Conservation (phyloP, 2,888 invertebrate species). For the Temnothorax ravouxi region DNA sequence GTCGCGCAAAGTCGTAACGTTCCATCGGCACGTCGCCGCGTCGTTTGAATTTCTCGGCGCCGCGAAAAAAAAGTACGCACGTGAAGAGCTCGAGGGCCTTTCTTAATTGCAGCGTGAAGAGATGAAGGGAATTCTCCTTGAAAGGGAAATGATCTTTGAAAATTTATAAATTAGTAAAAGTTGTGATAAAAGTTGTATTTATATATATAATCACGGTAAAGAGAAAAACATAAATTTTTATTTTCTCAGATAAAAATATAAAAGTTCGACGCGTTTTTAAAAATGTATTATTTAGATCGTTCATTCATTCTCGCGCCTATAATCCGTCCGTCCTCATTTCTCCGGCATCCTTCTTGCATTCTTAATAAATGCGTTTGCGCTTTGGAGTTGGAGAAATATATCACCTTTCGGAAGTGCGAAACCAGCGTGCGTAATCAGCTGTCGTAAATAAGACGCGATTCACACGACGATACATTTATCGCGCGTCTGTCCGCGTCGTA, state of each 20-base stretch:
- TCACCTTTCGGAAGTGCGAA: conserved; percentile 24
- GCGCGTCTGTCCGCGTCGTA: conserved; percentile 58
- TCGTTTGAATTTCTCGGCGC: conserved; percentile 38
- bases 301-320: background rate
- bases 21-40: conserved; percentile 40
- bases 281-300: background rate
- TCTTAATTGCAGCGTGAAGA: conserved; percentile 18
- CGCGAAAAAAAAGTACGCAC: conserved; percentile 23
- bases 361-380: background rate
- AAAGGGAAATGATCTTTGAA: background rate
- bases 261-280: background rate
- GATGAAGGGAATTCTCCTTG: background rate
- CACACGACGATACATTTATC: conserved; percentile 60
- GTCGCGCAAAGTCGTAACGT: conserved; percentile 53
- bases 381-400: conserved; percentile 3
- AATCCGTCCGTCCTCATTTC: no score
- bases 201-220: background rate
- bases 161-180: background rate
- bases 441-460: conserved; percentile 44
- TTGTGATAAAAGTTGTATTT: no score
- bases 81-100: conserved; percentile 34
- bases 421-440: conserved; percentile 12
- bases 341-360: no score
- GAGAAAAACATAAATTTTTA: background rate
- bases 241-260: background rate